Evolutionary conservation across 2,888 invertebrate species (phyloP).

Genomic region (Eupithecia pulchellata): DNA sequence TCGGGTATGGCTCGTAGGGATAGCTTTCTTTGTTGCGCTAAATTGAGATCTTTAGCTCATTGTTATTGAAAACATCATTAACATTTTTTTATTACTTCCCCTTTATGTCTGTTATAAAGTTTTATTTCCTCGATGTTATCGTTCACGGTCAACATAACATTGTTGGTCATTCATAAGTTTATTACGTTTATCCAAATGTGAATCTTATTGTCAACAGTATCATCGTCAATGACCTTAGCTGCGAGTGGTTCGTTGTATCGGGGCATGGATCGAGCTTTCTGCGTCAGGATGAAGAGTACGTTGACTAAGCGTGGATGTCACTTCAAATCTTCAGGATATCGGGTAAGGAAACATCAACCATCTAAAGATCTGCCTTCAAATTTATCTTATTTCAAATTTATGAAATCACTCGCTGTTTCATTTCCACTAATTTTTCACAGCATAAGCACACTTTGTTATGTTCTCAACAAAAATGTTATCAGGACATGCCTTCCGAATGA

Average conservation of each 20-base stretch:
- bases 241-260: conserved; percentile 90
- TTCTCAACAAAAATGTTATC: conserved; percentile 18
- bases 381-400: neutral
- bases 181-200: conserved; percentile 41
- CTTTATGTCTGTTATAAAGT: conserved; percentile 35
- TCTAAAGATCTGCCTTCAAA: neutral
- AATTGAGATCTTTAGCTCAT: conserved; percentile 53
- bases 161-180: conserved; percentile 44
- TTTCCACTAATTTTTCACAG: neutral
- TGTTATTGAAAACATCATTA: conserved; percentile 42
- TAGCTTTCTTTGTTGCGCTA: conserved; percentile 54
- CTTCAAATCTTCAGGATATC: conserved; percentile 97
- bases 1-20: conserved; percentile 49
- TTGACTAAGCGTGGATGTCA: conserved; percentile 98
- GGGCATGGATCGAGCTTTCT: conserved; percentile 96
- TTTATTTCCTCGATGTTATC: conserved; percentile 45
- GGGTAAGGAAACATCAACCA: conserved; percentile 87
- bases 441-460: neutral
- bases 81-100: conserved; percentile 39
- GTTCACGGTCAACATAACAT: conserved; percentile 37
- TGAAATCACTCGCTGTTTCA: neutral
- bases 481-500: conserved; percentile 28
- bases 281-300: conserved; percentile 98
- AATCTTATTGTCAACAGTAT: conserved; percentile 85
- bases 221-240: conserved; percentile 92